Base-by-base conservation (phyloP, 2,888 invertebrate genomes). In the Nezara viridula region DNA sequence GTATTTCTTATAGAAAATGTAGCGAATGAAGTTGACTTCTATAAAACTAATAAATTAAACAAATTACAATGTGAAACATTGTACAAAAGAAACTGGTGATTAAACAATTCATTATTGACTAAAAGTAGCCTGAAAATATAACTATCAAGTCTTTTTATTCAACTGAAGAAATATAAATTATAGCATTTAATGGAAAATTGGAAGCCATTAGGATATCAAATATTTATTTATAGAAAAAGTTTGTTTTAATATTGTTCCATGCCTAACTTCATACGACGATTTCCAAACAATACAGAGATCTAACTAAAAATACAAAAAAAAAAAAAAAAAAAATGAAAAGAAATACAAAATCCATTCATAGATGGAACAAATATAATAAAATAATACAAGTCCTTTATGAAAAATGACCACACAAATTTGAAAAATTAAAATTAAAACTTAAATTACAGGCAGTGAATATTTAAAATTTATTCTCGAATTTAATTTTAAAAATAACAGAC, bases 151-250 rank as follows among this genome's bases (percentile, higher is more conserved):
- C 81, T 81, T 81, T 19, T 81, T 14, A 44, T n/a, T 81, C 44
- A 44, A 47, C 40, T 44, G n/a, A 81, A 44, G 44, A 44, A 81
- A 14, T 81, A 40, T 81, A 24, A 81, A 44, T 81, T n/a, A 81
- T 44, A 81, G 44, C 9, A 44, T 40, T 81, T 81, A 81, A 1
- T 81, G 40, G 14, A 81, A 77, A 81, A 81, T 47, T 81, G 81
- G 81, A 81, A 81, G 81, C 81, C 81, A 81, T 81, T 81, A 81
- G 40, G 40, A 40, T 81, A 81, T 44, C 40, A 81, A 60, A 81
- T 44, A 81, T n/a, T 81, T n/a, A 44, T 24, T 77, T 77, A 2
- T 77, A 10, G 5, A 37, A 21, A 81, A 44, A 40, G 9, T 77
- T 77, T 77, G 10, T 44, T 40, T 21, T 37, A 40, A 77, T 40